phyloP scores from a whole-genome alignment of 2,888 invertebrate genomes.

The Pristionchus arcanus region DNA sequence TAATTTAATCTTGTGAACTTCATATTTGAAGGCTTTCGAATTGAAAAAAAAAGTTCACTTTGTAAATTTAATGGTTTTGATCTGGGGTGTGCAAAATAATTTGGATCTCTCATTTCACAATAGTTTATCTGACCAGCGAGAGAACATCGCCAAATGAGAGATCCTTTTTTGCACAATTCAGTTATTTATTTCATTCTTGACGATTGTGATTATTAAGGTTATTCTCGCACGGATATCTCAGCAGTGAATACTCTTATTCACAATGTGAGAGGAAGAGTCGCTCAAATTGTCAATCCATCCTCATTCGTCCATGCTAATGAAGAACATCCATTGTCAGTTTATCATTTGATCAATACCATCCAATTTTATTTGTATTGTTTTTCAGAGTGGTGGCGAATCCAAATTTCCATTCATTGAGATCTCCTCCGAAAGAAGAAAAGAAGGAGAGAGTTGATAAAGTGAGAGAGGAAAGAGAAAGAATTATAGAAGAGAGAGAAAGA shows the following conservation, averaged over 20 bases:
- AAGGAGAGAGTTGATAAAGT: neutral
- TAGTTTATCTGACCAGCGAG: no score
- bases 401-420: neutral
- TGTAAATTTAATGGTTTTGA: no score
- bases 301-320: conserved; percentile 22
- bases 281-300: neutral
- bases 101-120: no score
- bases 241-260: conserved; percentile 51
- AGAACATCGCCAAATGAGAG: no score
- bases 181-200: no score
- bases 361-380: neutral
- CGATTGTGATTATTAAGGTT: neutral
- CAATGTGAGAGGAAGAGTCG: conserved; percentile 53
- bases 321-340: neutral
- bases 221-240: conserved; percentile 45
- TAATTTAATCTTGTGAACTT: neutral
- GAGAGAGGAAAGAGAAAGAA: conserved; percentile 27
- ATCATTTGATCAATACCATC: neutral
- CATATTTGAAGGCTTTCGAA: no score
- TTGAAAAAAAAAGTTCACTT: no score
- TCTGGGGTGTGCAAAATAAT: no score
- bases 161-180: no score
- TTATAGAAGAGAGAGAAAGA: conserved; percentile 13
- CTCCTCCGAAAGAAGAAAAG: conserved; percentile 10
- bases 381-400: neutral